A percentile compares a stretch with the other conserved stretches of the same genome.
These are phyloP conservation scores for Aphrocallistes beatrix DNA, from an alignment of 37 sponge, comb jelly and placozoan species.

Conservation along the genomic window DNA sequence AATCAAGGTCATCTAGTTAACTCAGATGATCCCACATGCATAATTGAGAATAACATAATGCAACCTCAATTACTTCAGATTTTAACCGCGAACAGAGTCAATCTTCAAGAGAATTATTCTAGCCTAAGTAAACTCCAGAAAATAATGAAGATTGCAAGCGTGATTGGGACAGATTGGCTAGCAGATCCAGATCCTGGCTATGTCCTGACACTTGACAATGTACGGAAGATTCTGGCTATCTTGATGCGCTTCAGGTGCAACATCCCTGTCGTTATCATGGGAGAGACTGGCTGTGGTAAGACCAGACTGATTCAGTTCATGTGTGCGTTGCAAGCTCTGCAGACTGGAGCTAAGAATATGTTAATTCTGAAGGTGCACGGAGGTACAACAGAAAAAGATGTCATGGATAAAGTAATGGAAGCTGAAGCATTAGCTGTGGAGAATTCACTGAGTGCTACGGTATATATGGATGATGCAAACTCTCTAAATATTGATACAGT, in stretches of 20 bases:
- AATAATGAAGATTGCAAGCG: slow-evolving; percentile 28
- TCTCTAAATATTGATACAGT: slow-evolving; percentile 64
- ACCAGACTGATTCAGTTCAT: slow-evolving; percentile 83
- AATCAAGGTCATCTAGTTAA: not conserved
- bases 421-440: slow-evolving; percentile 43
- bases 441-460: slow-evolving; percentile 23
- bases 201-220: not conserved
- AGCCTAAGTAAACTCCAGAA: not conserved
- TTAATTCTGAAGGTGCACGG: slow-evolving; percentile 75
- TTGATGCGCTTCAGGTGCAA: slow-evolving; percentile 41
- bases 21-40: not conserved
- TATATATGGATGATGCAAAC: not conserved
- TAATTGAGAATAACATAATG: slow-evolving; percentile 32
- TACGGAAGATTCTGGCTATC: not conserved
- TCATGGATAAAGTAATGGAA: slow-evolving; percentile 25
- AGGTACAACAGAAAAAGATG: slow-evolving; percentile 52
- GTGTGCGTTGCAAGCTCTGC: slow-evolving; percentile 53
- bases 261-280: slow-evolving; percentile 95
- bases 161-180: slow-evolving; percentile 38
- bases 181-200: slow-evolving; percentile 12
- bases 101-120: not conserved
- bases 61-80: slow-evolving; percentile 7
- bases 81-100: slow-evolving; percentile 9
- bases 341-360: slow-evolving; percentile 43
- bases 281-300: slow-evolving; percentile 98